A percentile compares a stretch with the other conserved stretches of the same genome.
phyloP scores from a whole-genome alignment of 2,113 vertebrate species.

The Pomatostomus ruficeps region DNA sequence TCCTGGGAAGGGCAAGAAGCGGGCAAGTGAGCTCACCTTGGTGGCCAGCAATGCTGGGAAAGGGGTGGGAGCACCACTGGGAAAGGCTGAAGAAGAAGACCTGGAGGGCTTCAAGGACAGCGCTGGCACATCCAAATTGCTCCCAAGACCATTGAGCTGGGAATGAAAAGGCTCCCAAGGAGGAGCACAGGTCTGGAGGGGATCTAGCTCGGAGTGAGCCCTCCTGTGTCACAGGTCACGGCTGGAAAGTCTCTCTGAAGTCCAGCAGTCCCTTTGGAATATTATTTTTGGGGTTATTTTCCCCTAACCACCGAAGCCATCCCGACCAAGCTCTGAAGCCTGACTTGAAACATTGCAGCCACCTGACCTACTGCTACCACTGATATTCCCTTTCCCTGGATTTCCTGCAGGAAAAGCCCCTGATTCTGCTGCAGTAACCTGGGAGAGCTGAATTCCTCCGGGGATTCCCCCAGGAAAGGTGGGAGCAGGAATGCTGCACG shows the following conservation, averaged over 20 bases:
- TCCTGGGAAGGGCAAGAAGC: not conserved
- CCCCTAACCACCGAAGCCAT: not conserved
- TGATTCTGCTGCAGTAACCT: not conserved
- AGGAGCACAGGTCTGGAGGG: not conserved
- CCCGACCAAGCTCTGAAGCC: no score
- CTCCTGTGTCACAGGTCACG: not conserved
- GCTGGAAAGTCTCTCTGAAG: not conserved
- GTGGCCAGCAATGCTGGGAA: not conserved
- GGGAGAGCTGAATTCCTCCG: no score
- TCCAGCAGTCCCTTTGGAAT: not conserved
- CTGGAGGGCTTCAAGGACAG: not conserved
- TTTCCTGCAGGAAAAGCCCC: not conserved
- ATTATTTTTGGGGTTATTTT: not conserved
- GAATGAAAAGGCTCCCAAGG: not conserved
- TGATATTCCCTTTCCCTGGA: not conserved
- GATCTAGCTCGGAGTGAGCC: not conserved
- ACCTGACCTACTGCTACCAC: not conserved
- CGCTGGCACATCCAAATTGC: fast-evolving
- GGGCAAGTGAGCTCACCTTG: not conserved
- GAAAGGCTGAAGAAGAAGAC: not conserved
- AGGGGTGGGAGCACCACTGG: not conserved
- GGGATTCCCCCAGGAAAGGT: not conserved
- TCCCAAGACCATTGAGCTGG: not conserved
- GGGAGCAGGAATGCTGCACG: fast-evolving
- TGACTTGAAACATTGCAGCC: not conserved